These are phyloP conservation scores for Taenioides sp. DNA, from an alignment of 2,797 vertebrate genomes.

Conservation along the genomic window DNA sequence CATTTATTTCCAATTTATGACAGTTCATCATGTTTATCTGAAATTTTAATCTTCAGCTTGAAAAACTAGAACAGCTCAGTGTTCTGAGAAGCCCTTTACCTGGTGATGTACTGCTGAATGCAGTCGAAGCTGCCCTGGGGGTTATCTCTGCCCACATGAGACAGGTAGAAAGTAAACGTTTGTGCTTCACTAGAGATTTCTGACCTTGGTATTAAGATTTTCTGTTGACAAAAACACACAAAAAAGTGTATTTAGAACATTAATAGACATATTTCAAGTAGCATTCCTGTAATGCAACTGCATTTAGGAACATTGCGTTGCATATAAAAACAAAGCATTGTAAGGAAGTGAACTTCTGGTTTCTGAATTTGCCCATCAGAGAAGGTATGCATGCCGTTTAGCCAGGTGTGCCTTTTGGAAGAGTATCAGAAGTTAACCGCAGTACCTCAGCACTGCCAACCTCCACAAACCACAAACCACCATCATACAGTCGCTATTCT, in stretches of 20 bases:
- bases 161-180: constrained; percentile 93
- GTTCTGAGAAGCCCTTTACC: constrained; percentile 73
- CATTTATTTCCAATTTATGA: background rate
- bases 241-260: background rate
- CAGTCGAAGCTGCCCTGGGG: constrained; percentile 98
- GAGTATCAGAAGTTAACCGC: constrained; percentile 15
- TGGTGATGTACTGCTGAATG: constrained; percentile 94
- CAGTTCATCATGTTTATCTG: background rate
- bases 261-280: background rate
- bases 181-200: constrained; percentile 82
- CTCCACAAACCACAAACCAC: constrained; percentile 25
- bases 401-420: constrained; percentile 36
- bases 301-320: background rate
- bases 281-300: background rate
- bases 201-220: constrained; percentile 91
- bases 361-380: constrained; percentile 11
- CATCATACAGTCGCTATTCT: constrained; percentile 13
- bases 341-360: background rate
- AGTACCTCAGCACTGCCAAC: background rate
- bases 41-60: background rate
- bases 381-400: constrained; percentile 29
- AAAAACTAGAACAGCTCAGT: background rate
- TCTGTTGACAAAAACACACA: constrained; percentile 73
- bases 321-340: background rate
- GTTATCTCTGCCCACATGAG: constrained; percentile 93